Conservation (phyloP, 2,113 vertebrate species). For the Eretmodus cyanostictus region DNA sequence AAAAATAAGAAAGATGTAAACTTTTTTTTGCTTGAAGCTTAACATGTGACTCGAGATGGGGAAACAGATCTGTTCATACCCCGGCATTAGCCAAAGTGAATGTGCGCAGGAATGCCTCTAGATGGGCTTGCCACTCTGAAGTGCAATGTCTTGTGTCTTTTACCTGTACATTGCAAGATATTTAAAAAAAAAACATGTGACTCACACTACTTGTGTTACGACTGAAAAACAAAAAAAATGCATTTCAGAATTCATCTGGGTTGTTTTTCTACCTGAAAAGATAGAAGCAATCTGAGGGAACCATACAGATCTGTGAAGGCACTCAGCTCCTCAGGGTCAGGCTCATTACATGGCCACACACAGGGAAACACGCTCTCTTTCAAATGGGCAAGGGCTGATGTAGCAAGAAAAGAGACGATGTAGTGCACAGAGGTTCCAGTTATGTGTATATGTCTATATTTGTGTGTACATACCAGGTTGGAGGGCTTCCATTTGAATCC, state of each 20-base stretch:
- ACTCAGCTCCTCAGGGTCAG: slow-evolving; percentile 56
- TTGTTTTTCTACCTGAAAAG: slow-evolving; percentile 47
- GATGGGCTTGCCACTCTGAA: slow-evolving; percentile 29
- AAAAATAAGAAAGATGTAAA: neutral
- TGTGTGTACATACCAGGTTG: slow-evolving; percentile 33
- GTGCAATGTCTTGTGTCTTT: slow-evolving; percentile 26
- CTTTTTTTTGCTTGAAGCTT: neutral
- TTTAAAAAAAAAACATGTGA: neutral
- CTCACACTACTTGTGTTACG: neutral
- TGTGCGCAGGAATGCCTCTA: slow-evolving; percentile 68
- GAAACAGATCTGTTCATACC: slow-evolving; percentile 51
- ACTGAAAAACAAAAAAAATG: neutral
- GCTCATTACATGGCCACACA: neutral
- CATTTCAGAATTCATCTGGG: neutral
- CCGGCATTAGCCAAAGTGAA: slow-evolving; percentile 70
- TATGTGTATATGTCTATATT: neutral
- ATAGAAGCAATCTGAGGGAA: slow-evolving; percentile 38
- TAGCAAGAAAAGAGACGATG: neutral
- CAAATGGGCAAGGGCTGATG: slow-evolving; percentile 13
- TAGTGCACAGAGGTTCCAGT: neutral
- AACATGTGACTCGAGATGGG: neutral
- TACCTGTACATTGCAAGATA: slow-evolving; percentile 47
- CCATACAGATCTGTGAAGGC: slow-evolving; percentile 49
- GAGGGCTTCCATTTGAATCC: slow-evolving; percentile 16
- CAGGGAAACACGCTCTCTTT: slow-evolving; percentile 1